Evolutionary conservation across 2,113 vertebrate species (phyloP), one percentile per base, ranked within the genome.

Genomic region (Electrona antarctica): DNA sequence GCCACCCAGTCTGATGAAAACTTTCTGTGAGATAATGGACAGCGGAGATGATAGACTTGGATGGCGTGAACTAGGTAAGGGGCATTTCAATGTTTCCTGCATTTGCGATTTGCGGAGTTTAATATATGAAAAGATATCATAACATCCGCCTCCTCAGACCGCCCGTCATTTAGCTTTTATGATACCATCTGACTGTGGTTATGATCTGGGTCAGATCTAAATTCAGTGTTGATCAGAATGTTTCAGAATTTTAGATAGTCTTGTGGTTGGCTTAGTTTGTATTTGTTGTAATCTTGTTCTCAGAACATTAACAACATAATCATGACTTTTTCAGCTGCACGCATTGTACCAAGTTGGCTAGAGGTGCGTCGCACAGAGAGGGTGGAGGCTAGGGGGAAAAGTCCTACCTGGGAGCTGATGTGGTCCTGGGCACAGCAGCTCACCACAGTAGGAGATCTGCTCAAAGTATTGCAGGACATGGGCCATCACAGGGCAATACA

Each of bases 341-440:
- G 83, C 7, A 80, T 95, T 58, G 82, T 85, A 56, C 84, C 77
- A 63, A 93, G 67, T 58, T 90, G 91, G 90, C 75, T 91, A 14
- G 93, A 95, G 28, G 82, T 95, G 21, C 89, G 92, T 8, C 87
- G 83, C 60, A 73, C 90, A 29, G 94, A 95, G 81, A 88, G 87
- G 47, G 68, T 87, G 1, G 88, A 88, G 33, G 87, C 91, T 0
- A 89, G 91, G 47, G 93, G 93, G 1, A 91, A 85, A 76, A 95
- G 94, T 54, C 92, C 91, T 14, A 93, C 91, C 1, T 80, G 92
- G 33, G 93, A 95, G 77, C 78, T 95, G 29, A 85, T 95, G 10
- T 95, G 94, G 94, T 88, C 88, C 55, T 95, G 93, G 93, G 93
- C 93, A 29, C 94, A 94, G 77, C 91, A 92, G 77, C 94, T 94